Percentiles rank a stretch among this genome's conserved stretches.
Conservation (phyloP, 2,888 invertebrate genomes). For the Cactoblastis cactorum region DNA sequence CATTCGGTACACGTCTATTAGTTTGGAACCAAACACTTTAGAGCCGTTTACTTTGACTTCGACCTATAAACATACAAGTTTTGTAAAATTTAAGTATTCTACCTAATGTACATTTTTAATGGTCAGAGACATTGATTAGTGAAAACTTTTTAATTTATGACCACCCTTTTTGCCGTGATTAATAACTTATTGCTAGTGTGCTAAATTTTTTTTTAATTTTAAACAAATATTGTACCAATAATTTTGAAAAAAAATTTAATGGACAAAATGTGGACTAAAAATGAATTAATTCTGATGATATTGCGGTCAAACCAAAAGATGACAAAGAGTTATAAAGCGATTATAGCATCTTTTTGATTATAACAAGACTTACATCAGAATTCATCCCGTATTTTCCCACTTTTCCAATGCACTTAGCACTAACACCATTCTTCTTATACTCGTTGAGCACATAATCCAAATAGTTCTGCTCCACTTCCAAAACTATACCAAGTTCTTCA, state of each 20-base stretch:
- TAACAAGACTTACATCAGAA: slow-evolving; percentile 73
- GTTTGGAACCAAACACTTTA: slow-evolving; percentile 80
- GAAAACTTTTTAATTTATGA: too few relatives aligned
- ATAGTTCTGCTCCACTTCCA: slow-evolving; percentile 83
- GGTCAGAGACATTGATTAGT: too few relatives aligned
- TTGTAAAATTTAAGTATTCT: neutral
- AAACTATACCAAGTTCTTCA: slow-evolving; percentile 92
- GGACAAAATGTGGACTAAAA: too few relatives aligned
- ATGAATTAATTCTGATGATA: too few relatives aligned
- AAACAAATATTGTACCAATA: too few relatives aligned
- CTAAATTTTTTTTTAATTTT: too few relatives aligned
- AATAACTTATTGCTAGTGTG: too few relatives aligned
- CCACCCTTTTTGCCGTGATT: too few relatives aligned
- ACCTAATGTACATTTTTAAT: neutral
- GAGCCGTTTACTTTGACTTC: slow-evolving; percentile 79
- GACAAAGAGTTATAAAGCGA: too few relatives aligned
- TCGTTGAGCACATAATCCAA: slow-evolving; percentile 78
- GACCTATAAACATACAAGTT: slow-evolving; percentile 43
- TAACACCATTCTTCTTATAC: slow-evolving; percentile 81
- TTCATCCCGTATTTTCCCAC: slow-evolving; percentile 83
- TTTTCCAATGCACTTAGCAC: slow-evolving; percentile 83
- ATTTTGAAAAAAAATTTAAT: too few relatives aligned
- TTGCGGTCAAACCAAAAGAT: too few relatives aligned
- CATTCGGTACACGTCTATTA: slow-evolving; percentile 85
- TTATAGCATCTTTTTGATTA: too few relatives aligned